Evolutionary conservation across 2,888 invertebrate genomes (phyloP), one percentile per base, ranked within the genome.

Genomic region (Teinopalpus imperialis): DNA sequence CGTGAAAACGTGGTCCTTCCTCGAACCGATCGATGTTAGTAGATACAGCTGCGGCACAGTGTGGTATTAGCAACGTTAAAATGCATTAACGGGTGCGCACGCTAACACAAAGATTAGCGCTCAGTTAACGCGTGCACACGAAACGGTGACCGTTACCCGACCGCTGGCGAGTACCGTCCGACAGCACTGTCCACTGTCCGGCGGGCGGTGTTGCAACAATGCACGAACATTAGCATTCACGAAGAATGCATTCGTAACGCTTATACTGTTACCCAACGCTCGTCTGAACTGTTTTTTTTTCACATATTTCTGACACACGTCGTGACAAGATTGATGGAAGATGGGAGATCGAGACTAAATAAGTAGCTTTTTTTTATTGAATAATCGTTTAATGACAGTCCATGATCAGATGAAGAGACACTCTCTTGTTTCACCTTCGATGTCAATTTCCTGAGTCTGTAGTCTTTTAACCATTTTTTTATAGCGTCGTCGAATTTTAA

Each of bases 131-230:
- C 18, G 18, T 12, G 16, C 23, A 2, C 10, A 16, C 26, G 7
- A 43, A 34, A 27, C 26, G 29, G 35, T 24, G 27, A 39, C 45
- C 37, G 45, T 45, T 39, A 31, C 13, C 21, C 31, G 41, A 14
- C 31, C 41, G 23, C 30, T 23, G 9, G 4, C 27, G 32, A 16
- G 1, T 7, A 27, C 13, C 29, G 18, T 18, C 32, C 13, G 18
- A 32, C 10, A 7, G 4, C 14, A 31, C 31, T 24, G 7, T n/a
- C 16, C 24, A 24, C 14, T 24, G 41, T 41, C 27, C 14, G 12
- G 9, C n/a, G n/a, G n/a, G n/a, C n/a, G n/a, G n/a, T n/a, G n/a
- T n/a, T 10, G 14, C 24, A 14, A 41, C 31, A 41, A 18, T 20
- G 42, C 23, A 26, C 36, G 8, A 29, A 23, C 9, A 30, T 30